Percentiles rank a stretch among this genome's conserved stretches.
These are phyloP conservation scores for Apis mellifera DNA, from an alignment of 1,140 invertebrate genomes.

Conservation along the genomic window DNA sequence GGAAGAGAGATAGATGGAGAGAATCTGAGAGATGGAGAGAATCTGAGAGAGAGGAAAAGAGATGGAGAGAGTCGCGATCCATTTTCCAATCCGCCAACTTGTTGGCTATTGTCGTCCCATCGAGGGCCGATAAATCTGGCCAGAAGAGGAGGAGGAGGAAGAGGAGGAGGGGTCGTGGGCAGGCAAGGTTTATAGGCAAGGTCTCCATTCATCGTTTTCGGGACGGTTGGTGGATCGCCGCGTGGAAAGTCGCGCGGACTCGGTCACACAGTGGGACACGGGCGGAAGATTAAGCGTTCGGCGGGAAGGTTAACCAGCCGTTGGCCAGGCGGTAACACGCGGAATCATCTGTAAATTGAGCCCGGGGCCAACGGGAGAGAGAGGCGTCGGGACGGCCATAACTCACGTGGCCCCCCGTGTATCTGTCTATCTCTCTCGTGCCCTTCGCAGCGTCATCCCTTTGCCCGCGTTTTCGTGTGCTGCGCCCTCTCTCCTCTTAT, in stretches of 20 bases:
- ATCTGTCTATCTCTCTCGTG: slow-evolving; percentile 52
- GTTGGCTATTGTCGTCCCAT: slow-evolving; percentile 79
- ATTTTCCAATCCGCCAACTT: slow-evolving; percentile 80
- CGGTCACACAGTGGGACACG: slow-evolving; percentile 62
- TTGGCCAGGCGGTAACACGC: slow-evolving; percentile 81
- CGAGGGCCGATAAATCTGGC: slow-evolving; percentile 78
- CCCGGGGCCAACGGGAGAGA: slow-evolving; percentile 77
- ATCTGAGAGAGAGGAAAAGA: too few species aligned
- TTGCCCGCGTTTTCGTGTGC: slow-evolving; percentile 33
- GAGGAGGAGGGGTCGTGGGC: slow-evolving; percentile 62
- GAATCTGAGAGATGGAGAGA: too few species aligned
- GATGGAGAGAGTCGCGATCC: background rate
- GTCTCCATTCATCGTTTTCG: slow-evolving; percentile 58
- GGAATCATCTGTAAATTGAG: slow-evolving; percentile 84
- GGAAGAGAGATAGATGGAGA: too few species aligned
- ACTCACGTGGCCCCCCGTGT: slow-evolving; percentile 73
- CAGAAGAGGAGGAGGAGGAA: too few species aligned
- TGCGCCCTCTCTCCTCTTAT: slow-evolving; percentile 53
- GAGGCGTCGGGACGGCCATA: slow-evolving; percentile 78
- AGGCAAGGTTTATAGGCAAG: slow-evolving; percentile 76
- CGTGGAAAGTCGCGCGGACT: slow-evolving; percentile 60
- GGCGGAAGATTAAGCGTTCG: slow-evolving; percentile 82
- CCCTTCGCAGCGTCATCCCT: too few species aligned
- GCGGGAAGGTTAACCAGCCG: slow-evolving; percentile 79
- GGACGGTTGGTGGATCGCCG: slow-evolving; percentile 26